A percentile compares a stretch with the other conserved stretches of the same genome.
Conservation (phyloP, 2,888 invertebrate species). For the Euphydryas editha region DNA sequence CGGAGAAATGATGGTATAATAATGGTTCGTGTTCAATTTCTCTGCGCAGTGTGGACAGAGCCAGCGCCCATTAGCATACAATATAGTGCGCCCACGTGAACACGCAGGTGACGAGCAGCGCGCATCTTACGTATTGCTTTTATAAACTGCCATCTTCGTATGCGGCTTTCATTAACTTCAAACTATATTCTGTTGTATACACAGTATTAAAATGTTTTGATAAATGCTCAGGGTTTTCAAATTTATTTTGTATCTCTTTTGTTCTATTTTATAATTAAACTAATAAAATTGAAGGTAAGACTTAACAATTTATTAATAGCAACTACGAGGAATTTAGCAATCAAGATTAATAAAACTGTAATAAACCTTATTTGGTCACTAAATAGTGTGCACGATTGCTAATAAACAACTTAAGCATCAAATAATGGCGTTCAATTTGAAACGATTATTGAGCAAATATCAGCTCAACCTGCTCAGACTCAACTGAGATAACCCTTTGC, state of each 20-base stretch:
- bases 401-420: conserved; percentile 25
- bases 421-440: conserved; percentile 41
- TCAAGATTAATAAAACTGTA: neutral
- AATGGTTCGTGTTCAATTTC: conserved; percentile 57
- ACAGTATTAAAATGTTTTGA: neutral
- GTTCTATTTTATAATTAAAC: no score
- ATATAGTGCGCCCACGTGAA: conserved; percentile 59
- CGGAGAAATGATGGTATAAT: conserved; percentile 21
- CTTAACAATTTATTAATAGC: neutral
- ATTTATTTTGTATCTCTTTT: no score
- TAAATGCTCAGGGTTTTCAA: no score
- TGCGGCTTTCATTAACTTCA: conserved; percentile 43
- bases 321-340: neutral
- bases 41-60: conserved; percentile 51
- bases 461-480: conserved; percentile 50
- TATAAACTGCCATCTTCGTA: conserved; percentile 47
- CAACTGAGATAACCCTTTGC: conserved; percentile 53
- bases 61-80: conserved; percentile 57
- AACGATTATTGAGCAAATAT: conserved; percentile 46
- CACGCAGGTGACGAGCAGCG: conserved; percentile 71
- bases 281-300: no score
- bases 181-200: neutral
- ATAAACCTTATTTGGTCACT: neutral
- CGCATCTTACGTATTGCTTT: conserved; percentile 46
- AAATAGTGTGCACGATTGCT: conserved; percentile 21